A percentile compares a stretch with the other conserved stretches of the same genome.
phyloP scores from a whole-genome alignment of 2,888 invertebrate genomes.

The Noctua janthina region DNA sequence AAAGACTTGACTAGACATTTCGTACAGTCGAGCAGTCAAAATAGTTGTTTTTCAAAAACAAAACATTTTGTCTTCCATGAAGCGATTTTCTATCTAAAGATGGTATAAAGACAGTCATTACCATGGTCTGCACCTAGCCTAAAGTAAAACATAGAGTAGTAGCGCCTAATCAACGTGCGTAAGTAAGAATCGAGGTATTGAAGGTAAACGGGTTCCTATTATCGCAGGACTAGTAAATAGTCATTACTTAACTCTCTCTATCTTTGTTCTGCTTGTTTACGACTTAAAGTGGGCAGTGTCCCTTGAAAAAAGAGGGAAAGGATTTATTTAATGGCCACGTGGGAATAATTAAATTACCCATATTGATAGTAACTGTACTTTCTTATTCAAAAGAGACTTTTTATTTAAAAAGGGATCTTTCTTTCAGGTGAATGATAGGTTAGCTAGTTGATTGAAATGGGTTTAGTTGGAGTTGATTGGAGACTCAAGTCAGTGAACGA shows the following conservation, averaged over 20 bases:
- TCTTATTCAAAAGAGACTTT: neutral
- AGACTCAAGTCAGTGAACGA: conserved; percentile 12
- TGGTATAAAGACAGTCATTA: neutral
- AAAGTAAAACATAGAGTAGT: conserved; percentile 34
- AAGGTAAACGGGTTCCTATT: conserved; percentile 55
- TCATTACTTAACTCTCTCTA: conserved; percentile 60
- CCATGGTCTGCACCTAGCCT: conserved; percentile 12
- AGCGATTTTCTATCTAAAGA: neutral
- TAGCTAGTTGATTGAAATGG: conserved; percentile 15
- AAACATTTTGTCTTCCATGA: neutral
- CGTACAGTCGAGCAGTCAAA: neutral
- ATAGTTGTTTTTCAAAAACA: neutral
- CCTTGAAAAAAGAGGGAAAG: conserved; percentile 47
- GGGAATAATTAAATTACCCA: conserved; percentile 34
- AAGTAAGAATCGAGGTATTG: conserved; percentile 56
- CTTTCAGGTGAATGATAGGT: neutral
- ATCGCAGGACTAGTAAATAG: conserved; percentile 55
- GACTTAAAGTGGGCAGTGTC: conserved; percentile 55
- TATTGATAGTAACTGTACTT: conserved; percentile 23
- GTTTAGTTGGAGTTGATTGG: conserved; percentile 7
- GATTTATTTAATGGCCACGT: conserved; percentile 44
- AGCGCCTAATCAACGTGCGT: conserved; percentile 54
- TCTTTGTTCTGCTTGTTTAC: conserved; percentile 59
- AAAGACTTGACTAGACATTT: neutral
- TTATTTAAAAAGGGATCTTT: neutral